Evolutionary conservation across 2,888 invertebrate genomes (phyloP), one percentile per base, ranked within the genome.

Genomic region (Callinectes sapidus): DNA sequence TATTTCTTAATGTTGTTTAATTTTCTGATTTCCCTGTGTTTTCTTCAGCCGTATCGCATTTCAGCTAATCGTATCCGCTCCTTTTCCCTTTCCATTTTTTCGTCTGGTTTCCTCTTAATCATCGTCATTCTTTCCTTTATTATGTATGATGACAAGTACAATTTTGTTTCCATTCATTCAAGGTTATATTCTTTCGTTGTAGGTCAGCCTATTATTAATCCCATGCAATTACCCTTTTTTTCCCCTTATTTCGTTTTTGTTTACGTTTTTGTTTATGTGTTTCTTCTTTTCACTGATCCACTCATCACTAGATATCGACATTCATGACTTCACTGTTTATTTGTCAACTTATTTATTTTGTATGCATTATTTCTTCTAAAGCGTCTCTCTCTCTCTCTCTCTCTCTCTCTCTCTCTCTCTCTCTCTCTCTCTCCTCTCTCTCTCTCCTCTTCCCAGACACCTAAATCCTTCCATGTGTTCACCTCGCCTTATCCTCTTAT

Each of bases 401-500:
- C 42, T 42, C 39, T 39, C 86, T 39, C 39, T 86, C 86, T 86
- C 39, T 86, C 66, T 66, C 35, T 23, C 32, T 89, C 61, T 77
- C 71, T 28, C 48, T 39, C 87, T 55, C 55, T 42, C 39, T 42
- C 42, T 48, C 28, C 61, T 61, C 13, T 66, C 89, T 28, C 89
- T 89, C 66, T 66, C 66, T 32, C 39, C 61, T 55, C 66, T 61
- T 89, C 61, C 39, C 16, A 54, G 48, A 18, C 61, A 54, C 66
- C 61, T n/a, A 66, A 90, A 71, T 90, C 42, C 42, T 66, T 66
- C 35, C 18, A 81, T 35, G 35, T 2, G 13, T 35, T 77, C 71
- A 28, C 71, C 71, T 61, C 61, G 61, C 61, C 61, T 61, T 61
- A 61, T 61, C 71, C n/a, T 28, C 71, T 77, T 77, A 77, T 77